Base-by-base conservation (phyloP, 2,888 invertebrate species). In the Conistra vaccinii region DNA sequence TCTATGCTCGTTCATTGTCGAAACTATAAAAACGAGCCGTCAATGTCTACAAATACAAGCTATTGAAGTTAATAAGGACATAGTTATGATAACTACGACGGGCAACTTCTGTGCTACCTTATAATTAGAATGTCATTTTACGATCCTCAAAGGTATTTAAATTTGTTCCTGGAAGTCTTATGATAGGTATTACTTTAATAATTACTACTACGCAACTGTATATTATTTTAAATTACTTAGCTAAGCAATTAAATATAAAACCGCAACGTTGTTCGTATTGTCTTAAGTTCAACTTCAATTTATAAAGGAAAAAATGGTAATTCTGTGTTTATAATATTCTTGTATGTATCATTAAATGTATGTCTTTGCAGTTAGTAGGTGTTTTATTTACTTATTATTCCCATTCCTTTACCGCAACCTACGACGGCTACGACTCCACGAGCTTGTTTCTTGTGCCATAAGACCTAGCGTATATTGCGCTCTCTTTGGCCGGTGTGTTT, bases 151-250 rank as follows among this genome's bases (percentile, higher is more conserved):
- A 53, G 58, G 58, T 20, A 83, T 73, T 81, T 73, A 65, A 58
- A 73, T 63, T 35, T 35, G 48, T 83, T 69, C 83, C 79, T 67
- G 71, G 82, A 62, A 83, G 58, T 73, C 53, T 69, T 39, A 14
- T 57, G 7, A 57, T 66, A 61, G 4, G 42, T 67, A 65, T 45
- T 70, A 74, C 57, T 71, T 71, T 51, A 71, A 74, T 74, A 78
- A 82, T 81, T 62, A 82, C 20, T 67, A 53, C n/a, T 39, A 26
- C 60, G 53, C 55, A 65, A 67, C 69, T 65, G 48, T 82, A 51
- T 48, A 78, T 81, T 81, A 83, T 74, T 69, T 62, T 10, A 48
- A 80, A 69, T 69, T 69, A 69, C 55, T 26, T n/a, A 63, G 23
- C 26, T 60, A 17, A 35, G 26, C 45, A 70, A 82, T 79, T 82